phyloP scores from a whole-genome alignment of 2,888 invertebrate genomes.

The Anorthoa munda region DNA sequence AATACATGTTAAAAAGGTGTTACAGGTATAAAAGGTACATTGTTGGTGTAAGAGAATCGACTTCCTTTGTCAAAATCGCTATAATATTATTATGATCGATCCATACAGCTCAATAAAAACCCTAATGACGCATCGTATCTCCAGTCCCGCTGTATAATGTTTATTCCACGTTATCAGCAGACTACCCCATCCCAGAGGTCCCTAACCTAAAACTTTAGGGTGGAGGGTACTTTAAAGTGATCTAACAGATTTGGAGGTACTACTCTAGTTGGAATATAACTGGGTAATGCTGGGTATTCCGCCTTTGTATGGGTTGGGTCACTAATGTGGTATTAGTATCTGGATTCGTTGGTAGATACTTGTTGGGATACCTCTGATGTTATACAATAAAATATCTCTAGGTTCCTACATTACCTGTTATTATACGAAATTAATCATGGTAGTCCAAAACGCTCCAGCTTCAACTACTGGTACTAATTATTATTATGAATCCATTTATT shows the following conservation, averaged over 20 bases:
- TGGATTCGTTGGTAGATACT: constrained; percentile 8
- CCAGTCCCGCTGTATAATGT: constrained; percentile 63
- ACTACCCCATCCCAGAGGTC: constrained; percentile 69
- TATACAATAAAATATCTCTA: background rate
- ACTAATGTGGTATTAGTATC: constrained; percentile 58
- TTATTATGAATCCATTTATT: no score
- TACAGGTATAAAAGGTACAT: no score
- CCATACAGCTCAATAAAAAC: constrained; percentile 55
- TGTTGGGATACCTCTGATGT: background rate
- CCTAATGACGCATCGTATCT: constrained; percentile 58
- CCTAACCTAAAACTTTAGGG: constrained; percentile 80
- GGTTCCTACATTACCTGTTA: background rate
- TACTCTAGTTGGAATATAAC: constrained; percentile 69
- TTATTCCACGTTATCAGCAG: constrained; percentile 73
- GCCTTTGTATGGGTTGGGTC: constrained; percentile 67
- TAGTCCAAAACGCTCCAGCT: background rate
- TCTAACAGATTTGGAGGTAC: constrained; percentile 80
- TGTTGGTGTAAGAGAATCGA: no score
- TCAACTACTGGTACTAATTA: no score
- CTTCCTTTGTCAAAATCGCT: background rate
- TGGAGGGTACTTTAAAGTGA: constrained; percentile 79
- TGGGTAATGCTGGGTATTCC: constrained; percentile 70
- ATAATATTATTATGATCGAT: constrained; percentile 4
- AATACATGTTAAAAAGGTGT: no score
- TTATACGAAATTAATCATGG: background rate